Conservation (phyloP, 2,888 invertebrate species). For the Microctonus hyperodae region DNA sequence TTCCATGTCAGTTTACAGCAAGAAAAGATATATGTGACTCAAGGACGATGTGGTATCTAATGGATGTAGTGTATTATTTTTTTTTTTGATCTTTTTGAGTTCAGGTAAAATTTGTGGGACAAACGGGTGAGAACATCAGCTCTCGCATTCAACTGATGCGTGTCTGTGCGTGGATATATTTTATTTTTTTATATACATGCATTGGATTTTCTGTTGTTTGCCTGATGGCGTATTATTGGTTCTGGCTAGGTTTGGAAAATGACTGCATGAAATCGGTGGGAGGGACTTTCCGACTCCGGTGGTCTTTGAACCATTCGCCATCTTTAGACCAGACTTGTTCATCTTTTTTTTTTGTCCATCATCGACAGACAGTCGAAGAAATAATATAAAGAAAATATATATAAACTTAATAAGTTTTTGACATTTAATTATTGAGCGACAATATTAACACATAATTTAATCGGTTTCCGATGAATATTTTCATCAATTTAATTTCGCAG, state of each 20-base stretch:
- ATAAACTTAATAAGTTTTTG: no score
- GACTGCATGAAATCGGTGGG: conserved; percentile 23
- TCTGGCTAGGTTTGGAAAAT: conserved; percentile 16
- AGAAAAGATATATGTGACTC: conserved; percentile 15
- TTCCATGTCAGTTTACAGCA: conserved; percentile 15
- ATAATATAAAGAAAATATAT: no score
- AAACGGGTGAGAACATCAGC: conserved; percentile 11
- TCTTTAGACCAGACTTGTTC: conserved; percentile 1
- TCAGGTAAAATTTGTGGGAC: conserved; percentile 13
- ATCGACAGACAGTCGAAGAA: no score
- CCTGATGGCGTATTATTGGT: background rate
- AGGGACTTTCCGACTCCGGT: conserved; percentile 28
- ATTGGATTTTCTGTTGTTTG: background rate
- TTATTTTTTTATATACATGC: no score
- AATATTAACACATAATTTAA: background rate
- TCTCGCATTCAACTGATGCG: no score
- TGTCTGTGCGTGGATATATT: no score
- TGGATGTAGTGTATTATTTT: background rate
- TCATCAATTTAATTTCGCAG: background rate
- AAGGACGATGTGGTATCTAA: conserved; percentile 23
- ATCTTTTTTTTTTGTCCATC: conserved; percentile 8
- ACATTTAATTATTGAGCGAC: no score
- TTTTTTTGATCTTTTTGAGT: background rate
- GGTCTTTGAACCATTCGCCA: conserved; percentile 26
- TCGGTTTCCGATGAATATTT: background rate